These are phyloP conservation scores for Hippopotamus amphibius DNA, from an alignment of 2,113 vertebrate genomes.

Conservation along the genomic window DNA sequence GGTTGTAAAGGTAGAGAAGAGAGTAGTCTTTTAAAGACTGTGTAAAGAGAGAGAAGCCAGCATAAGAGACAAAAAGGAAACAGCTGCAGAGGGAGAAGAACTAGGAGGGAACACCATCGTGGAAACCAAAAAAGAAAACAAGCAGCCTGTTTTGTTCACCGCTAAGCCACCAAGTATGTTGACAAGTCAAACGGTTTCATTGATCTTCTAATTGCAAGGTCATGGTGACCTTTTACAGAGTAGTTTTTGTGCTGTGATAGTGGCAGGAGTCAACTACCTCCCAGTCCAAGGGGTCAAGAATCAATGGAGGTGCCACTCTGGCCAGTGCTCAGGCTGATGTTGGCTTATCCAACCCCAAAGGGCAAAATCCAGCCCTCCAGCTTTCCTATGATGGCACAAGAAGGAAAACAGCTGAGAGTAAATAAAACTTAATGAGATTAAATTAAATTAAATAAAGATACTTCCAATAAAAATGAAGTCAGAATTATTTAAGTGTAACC, in stretches of 20 bases:
- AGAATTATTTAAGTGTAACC: background rate
- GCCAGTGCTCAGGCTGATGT: no score
- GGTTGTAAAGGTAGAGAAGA: background rate
- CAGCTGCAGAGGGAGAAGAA: background rate
- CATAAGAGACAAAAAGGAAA: background rate
- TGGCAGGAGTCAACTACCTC: background rate
- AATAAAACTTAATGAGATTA: background rate
- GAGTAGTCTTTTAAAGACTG: background rate
- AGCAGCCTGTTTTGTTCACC: background rate
- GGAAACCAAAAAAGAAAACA: constrained; percentile 1
- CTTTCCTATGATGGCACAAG: background rate
- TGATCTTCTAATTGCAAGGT: background rate
- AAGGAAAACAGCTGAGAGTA: background rate
- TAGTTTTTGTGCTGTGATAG: background rate
- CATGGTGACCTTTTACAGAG: background rate
- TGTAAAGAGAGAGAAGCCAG: background rate
- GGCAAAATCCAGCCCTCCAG: background rate
- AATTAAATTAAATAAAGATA: constrained; percentile 18
- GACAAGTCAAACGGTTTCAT: background rate
- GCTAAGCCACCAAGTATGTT: background rate
- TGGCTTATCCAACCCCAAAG: background rate
- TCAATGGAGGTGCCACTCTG: background rate
- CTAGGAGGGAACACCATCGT: background rate
- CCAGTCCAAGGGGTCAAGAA: background rate
- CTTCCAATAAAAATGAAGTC: constrained; percentile 10